Evolutionary conservation across 2,797 vertebrate genomes (phyloP).

Genomic region (Neoniphon sammara): DNA sequence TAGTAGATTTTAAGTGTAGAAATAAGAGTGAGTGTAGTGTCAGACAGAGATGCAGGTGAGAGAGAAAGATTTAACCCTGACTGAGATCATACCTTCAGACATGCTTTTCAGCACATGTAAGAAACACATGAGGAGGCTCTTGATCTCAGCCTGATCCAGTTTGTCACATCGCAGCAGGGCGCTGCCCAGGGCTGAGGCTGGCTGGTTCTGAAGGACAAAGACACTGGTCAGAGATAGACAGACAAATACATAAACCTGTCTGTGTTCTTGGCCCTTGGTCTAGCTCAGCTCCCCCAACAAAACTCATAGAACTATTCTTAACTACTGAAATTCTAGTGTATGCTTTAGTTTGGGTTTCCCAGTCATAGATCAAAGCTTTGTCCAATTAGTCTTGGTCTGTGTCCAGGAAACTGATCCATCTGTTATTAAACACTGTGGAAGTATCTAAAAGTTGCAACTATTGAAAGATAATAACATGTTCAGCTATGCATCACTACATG

Average conservation of each 20-base stretch:
- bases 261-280: background rate
- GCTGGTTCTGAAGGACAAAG: slow-evolving; percentile 83
- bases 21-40: background rate
- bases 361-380: background rate
- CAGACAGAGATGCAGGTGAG: background rate
- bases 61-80: background rate
- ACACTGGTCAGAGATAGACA: slow-evolving; percentile 17
- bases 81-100: slow-evolving; percentile 90
- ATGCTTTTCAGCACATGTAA: slow-evolving; percentile 97
- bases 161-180: slow-evolving; percentile 93
- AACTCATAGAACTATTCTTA: background rate
- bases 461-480: too few relatives aligned
- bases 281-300: slow-evolving; percentile 17
- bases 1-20: background rate
- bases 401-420: background rate
- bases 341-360: background rate
- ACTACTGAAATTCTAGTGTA: too few relatives aligned
- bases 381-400: background rate
- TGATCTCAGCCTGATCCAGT: slow-evolving; percentile 96
- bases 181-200: slow-evolving; percentile 87
- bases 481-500: background rate
- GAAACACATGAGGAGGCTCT: slow-evolving; percentile 97
- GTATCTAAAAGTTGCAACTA: background rate
- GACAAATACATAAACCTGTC: slow-evolving; percentile 5
- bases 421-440: background rate